These are phyloP conservation scores for Drosophila paucipuncta DNA, from an alignment of 2,888 invertebrate species.

Conservation along the genomic window DNA sequence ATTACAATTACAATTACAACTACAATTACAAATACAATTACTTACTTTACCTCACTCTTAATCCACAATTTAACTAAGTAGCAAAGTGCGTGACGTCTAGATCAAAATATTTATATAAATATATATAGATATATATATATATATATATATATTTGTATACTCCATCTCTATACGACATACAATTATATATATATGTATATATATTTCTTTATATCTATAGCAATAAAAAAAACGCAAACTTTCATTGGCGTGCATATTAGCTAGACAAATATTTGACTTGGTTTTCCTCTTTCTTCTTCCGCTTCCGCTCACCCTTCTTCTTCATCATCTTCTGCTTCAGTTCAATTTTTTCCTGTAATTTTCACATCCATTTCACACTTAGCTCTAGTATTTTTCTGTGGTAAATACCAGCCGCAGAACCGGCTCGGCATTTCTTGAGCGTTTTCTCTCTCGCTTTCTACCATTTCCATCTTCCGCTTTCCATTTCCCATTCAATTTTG, in stretches of 20 bases:
- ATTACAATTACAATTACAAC: constrained; percentile 22
- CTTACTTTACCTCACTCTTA: constrained; percentile 15
- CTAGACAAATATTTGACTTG: constrained; percentile 71
- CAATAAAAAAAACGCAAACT: constrained; percentile 21
- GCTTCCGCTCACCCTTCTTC: constrained; percentile 13
- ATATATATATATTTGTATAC: constrained; percentile 10
- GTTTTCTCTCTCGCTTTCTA: constrained; percentile 12
- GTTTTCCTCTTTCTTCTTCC: constrained; percentile 41
- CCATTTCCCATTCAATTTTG: not conserved
- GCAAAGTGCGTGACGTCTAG: constrained; percentile 69
- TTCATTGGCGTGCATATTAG: constrained; percentile 70
- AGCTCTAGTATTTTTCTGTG: constrained; percentile 38
- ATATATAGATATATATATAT: constrained; percentile 4
- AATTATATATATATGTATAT: not conserved
- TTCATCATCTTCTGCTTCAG: constrained; percentile 5
- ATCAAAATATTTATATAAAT: constrained; percentile 7
- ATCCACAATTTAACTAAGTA: constrained; percentile 59
- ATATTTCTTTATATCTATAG: constrained; percentile 7
- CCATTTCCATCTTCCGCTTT: constrained; percentile 10
- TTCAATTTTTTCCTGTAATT: constrained; percentile 18
- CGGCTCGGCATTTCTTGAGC: constrained; percentile 12
- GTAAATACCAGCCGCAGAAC: constrained; percentile 19
- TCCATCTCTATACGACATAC: not conserved
- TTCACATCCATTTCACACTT: constrained; percentile 47
- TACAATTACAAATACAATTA: constrained; percentile 19